phyloP scores from a whole-genome alignment of 2,888 invertebrate genomes.

The Meta bourneti region DNA sequence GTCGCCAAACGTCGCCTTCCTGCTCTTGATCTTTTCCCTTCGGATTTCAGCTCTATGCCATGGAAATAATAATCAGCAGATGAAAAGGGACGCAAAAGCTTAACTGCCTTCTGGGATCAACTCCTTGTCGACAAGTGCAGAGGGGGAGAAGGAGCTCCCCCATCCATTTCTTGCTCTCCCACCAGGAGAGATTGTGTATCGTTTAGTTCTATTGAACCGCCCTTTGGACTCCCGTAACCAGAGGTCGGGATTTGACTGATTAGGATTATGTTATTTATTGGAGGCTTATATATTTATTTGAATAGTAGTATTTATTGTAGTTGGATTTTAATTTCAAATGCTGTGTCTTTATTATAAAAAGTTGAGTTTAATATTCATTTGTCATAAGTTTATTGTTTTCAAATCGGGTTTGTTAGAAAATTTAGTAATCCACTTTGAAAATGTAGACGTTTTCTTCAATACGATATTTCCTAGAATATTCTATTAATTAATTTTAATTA shows the following conservation, averaged over 20 bases:
- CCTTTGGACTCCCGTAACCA: conserved; percentile 28
- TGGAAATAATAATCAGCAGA: conserved; percentile 74
- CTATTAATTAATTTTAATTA: no score
- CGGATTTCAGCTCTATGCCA: conserved; percentile 58
- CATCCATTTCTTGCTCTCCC: conserved; percentile 9
- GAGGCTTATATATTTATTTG: neutral
- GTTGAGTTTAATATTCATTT: no score
- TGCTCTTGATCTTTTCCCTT: conserved; percentile 49
- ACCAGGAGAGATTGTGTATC: conserved; percentile 50
- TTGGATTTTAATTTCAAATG: neutral
- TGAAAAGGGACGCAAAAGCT: conserved; percentile 63
- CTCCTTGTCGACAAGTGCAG: conserved; percentile 69
- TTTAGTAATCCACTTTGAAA: no score
- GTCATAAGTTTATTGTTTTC: no score
- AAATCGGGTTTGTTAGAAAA: no score
- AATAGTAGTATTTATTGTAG: neutral
- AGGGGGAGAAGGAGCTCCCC: conserved; percentile 6
- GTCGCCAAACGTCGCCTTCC: conserved; percentile 42
- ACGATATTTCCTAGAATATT: no score
- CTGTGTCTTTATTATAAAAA: no score
- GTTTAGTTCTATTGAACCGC: conserved; percentile 6
- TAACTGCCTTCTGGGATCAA: conserved; percentile 73
- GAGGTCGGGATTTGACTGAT: conserved; percentile 42
- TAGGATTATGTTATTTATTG: conserved; percentile 23
- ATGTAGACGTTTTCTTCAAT: no score